These are phyloP conservation scores for Pristis pectinata DNA, from an alignment of 2,797 vertebrate species.

Conservation along the genomic window DNA sequence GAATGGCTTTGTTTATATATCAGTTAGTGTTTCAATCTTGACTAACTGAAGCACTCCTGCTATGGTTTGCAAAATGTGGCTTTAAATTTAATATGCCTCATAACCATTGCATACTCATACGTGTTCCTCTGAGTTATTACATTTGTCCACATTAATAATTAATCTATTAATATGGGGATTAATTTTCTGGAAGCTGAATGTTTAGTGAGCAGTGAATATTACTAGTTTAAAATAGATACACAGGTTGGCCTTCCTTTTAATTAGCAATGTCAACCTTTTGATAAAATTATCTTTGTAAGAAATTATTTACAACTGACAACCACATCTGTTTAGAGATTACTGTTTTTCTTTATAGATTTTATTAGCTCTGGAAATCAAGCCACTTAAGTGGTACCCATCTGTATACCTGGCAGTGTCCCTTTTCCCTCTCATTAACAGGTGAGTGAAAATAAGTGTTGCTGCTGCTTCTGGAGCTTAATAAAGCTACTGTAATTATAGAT, in stretches of 20 bases:
- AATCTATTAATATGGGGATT: neutral
- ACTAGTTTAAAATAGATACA: slow-evolving; percentile 11
- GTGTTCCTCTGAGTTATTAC: neutral
- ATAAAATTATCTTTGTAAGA: neutral
- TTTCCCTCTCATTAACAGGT: slow-evolving; percentile 75
- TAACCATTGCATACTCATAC: too few species aligned
- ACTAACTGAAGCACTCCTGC: neutral
- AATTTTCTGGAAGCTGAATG: neutral
- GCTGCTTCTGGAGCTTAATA: slow-evolving; percentile 8
- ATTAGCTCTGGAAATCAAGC: slow-evolving; percentile 62
- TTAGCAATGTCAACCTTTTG: neutral
- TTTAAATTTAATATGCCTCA: neutral
- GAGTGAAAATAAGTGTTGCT: slow-evolving; percentile 32
- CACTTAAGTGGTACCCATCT: slow-evolving; percentile 67
- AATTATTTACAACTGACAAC: slow-evolving; percentile 18
- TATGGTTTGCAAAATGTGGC: neutral
- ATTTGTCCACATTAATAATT: slow-evolving; percentile 26
- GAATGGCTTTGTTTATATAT: neutral
- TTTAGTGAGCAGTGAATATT: neutral
- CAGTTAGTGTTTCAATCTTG: neutral
- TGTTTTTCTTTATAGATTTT: slow-evolving; percentile 54
- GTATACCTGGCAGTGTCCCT: slow-evolving; percentile 71
- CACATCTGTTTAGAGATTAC: neutral
- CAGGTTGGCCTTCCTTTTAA: neutral
- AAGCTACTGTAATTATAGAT: slow-evolving; percentile 16